Percentiles rank a stretch among this genome's conserved stretches.
Conservation (phyloP, 2,888 invertebrate species). For the Coremacera marginata region DNA sequence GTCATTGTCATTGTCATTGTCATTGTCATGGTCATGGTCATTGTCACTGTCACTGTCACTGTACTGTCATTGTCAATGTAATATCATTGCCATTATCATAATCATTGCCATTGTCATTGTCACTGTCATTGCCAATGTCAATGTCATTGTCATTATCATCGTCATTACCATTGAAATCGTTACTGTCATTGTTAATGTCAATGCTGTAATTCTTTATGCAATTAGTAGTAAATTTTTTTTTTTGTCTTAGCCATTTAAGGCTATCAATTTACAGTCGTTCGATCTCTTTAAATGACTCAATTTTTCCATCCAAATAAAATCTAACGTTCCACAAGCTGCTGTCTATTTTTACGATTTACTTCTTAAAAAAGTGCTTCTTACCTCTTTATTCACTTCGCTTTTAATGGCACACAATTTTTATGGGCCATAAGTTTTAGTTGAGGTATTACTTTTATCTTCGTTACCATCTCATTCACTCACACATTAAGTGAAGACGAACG, state of each 20-base stretch:
- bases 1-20: background rate
- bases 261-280: too few relatives aligned
- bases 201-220: slow-evolving; percentile 18
- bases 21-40: background rate
- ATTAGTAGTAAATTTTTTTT: background rate
- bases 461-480: background rate
- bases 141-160: background rate
- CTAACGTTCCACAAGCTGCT: too few relatives aligned
- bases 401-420: background rate
- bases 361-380: too few relatives aligned
- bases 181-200: background rate
- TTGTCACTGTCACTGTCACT: background rate
- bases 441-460: background rate
- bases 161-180: background rate
- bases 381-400: slow-evolving; percentile 14
- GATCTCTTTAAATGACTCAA: too few relatives aligned
- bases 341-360: too few relatives aligned
- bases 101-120: background rate
- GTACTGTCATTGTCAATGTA: too few relatives aligned
- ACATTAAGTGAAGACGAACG: background rate
- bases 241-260: background rate
- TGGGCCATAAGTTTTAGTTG: background rate
- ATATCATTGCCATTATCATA: background rate
- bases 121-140: background rate
- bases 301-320: too few relatives aligned